Percentiles rank a stretch among this genome's conserved stretches.
These are phyloP conservation scores for Oryctolagus cuniculus DNA, from an alignment of 2,113 vertebrate species.

Conservation along the genomic window DNA sequence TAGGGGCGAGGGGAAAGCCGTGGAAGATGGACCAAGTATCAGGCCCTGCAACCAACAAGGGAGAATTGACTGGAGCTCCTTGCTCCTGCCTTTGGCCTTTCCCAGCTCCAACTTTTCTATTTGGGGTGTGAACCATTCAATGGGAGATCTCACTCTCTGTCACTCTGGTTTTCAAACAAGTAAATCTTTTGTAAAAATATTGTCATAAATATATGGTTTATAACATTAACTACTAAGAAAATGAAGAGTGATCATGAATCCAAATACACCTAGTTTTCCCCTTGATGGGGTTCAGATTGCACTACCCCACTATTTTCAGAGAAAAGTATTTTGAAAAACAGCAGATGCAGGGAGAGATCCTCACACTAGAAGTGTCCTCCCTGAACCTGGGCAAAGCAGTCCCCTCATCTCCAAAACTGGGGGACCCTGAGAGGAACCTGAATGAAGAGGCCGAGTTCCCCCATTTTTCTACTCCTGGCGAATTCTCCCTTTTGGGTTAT, in stretches of 20 bases:
- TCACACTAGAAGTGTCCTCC: neutral
- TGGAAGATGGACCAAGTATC: no score
- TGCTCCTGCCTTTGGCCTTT: no score
- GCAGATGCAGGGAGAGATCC: neutral
- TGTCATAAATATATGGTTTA: neutral
- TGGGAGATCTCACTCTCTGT: no score
- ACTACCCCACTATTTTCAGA: no score
- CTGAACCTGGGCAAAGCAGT: neutral
- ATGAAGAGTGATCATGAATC: neutral
- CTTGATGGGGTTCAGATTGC: neutral
- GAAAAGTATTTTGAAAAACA: neutral
- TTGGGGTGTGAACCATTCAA: no score
- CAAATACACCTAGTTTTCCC: neutral
- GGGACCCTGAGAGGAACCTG: neutral
- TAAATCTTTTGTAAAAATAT: neutral
- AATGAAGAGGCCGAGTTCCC: neutral
- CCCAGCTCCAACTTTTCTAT: no score
- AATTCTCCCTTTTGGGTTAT: no score
- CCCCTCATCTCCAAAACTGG: neutral
- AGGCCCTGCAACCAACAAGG: no score
- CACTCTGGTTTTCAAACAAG: no score
- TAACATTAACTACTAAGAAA: neutral
- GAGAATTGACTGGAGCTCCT: no score
- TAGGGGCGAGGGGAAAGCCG: rapidly evolving
- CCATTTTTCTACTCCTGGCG: neutral